These are phyloP conservation scores for Astreopora myriophthalma DNA, from an alignment of 64 coral and sea anemone genomes.

Conservation along the genomic window DNA sequence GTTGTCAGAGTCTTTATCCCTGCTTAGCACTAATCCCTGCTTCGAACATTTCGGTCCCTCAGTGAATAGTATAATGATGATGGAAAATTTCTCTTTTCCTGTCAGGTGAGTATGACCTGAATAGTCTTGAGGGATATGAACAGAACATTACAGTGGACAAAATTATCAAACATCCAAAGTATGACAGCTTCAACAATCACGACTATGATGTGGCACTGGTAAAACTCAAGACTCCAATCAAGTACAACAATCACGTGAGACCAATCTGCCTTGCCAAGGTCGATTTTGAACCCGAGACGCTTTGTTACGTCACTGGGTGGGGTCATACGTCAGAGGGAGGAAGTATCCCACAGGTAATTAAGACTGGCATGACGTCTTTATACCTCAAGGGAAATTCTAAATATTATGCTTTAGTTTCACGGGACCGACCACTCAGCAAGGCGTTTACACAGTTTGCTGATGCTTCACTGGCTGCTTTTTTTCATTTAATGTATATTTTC, in stretches of 20 bases:
- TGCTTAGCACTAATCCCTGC: no score
- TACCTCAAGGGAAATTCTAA: no score
- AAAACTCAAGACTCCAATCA: conserved; percentile 67
- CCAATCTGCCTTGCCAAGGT: conserved; percentile 65
- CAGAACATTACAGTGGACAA: conserved; percentile 56
- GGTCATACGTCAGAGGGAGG: conserved; percentile 63
- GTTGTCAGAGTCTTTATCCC: no score
- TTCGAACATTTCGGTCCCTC: no score
- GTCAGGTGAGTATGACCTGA: conserved; percentile 75
- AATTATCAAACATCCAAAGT: conserved; percentile 75
- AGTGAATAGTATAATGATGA: no score
- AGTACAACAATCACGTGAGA: conserved; percentile 67
- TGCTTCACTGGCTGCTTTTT: no score
- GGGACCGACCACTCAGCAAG: no score
- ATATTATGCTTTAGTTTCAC: no score
- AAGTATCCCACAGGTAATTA: conserved; percentile 34
- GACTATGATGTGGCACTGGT: conserved; percentile 89
- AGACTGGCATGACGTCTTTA: no score
- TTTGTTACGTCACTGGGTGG: conserved; percentile 81
- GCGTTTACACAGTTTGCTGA: no score
- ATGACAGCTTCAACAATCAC: conserved; percentile 44
- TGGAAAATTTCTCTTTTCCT: background rate
- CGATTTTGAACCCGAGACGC: conserved; percentile 19
- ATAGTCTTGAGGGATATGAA: conserved; percentile 58
- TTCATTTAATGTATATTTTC: no score